phyloP scores from a whole-genome alignment of 2,888 invertebrate genomes.

The Spodoptera picta region DNA sequence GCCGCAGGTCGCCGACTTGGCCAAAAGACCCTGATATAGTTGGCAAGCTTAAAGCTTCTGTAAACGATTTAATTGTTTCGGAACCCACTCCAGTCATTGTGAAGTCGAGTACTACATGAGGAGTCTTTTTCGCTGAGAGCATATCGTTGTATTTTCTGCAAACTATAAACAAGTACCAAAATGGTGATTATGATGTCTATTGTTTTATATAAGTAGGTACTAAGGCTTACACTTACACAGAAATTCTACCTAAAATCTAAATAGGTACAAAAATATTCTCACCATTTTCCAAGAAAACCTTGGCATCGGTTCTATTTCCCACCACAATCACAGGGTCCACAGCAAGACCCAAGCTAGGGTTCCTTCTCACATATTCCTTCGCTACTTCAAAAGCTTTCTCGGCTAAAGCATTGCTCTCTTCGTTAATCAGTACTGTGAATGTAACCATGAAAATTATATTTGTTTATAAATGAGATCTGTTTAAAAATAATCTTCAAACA shows the following conservation, averaged over 20 bases:
- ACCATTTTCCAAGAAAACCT: slow-evolving; percentile 91
- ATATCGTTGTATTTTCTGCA: slow-evolving; percentile 92
- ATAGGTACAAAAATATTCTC: slow-evolving; percentile 62
- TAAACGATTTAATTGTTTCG: slow-evolving; percentile 95
- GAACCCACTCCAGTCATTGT: slow-evolving; percentile 94
- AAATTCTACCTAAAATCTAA: no score
- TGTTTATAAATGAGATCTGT: slow-evolving; percentile 22
- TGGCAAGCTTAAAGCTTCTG: slow-evolving; percentile 93
- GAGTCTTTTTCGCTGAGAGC: slow-evolving; percentile 90
- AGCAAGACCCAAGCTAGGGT: slow-evolving; percentile 90
- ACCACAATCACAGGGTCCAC: slow-evolving; percentile 90
- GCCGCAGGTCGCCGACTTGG: slow-evolving; percentile 93
- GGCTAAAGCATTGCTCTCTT: slow-evolving; percentile 92
- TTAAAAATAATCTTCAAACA: slow-evolving; percentile 20
- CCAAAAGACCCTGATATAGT: slow-evolving; percentile 96
- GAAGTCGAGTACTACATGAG: slow-evolving; percentile 94
- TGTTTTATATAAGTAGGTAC: no score
- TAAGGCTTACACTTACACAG: no score
- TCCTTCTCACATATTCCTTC: slow-evolving; percentile 91
- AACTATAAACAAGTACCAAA: slow-evolving; percentile 80
- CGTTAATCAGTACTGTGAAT: slow-evolving; percentile 91
- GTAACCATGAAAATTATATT: slow-evolving; percentile 8
- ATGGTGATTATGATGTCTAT: no score
- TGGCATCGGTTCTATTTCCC: slow-evolving; percentile 92
- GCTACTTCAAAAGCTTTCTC: slow-evolving; percentile 92